Conservation (phyloP, 1,140 invertebrate species). For the Drosophila bipectinata region DNA sequence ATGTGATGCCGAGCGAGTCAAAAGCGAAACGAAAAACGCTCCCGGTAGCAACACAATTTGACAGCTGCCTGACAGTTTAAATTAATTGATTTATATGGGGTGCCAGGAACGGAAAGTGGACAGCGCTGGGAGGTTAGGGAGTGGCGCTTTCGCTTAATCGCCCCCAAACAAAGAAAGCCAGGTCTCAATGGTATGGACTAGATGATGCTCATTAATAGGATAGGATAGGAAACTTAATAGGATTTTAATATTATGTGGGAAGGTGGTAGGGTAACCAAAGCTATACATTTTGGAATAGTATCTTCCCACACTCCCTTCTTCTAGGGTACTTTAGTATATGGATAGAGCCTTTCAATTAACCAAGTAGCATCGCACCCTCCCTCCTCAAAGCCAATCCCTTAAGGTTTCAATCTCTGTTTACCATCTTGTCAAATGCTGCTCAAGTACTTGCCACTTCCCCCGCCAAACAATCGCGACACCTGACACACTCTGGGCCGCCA, state of each 20-base stretch:
- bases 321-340: neutral
- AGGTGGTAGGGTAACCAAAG: no score
- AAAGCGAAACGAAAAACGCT: conserved; percentile 53
- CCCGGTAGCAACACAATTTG: conserved; percentile 78
- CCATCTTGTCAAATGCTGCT: conserved; percentile 45
- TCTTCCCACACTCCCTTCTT: neutral
- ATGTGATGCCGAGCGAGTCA: conserved; percentile 30
- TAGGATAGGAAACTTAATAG: no score
- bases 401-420: conserved; percentile 47
- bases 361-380: conserved; percentile 10
- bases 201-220: no score
- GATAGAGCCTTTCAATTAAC: conserved; percentile 36
- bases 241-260: neutral
- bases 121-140: conserved; percentile 34
- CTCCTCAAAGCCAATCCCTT: conserved; percentile 6
- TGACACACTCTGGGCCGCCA: conserved; percentile 40
- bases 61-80: conserved; percentile 80
- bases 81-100: conserved; percentile 79
- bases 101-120: conserved; percentile 37
- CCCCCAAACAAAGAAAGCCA: conserved; percentile 27
- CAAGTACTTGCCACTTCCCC: conserved; percentile 42
- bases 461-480: conserved; percentile 40
- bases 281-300: no score
- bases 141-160: conserved; percentile 48
- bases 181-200: neutral